Base-by-base conservation (phyloP, 2,797 vertebrate species). In the Sebastes vulpes region DNA sequence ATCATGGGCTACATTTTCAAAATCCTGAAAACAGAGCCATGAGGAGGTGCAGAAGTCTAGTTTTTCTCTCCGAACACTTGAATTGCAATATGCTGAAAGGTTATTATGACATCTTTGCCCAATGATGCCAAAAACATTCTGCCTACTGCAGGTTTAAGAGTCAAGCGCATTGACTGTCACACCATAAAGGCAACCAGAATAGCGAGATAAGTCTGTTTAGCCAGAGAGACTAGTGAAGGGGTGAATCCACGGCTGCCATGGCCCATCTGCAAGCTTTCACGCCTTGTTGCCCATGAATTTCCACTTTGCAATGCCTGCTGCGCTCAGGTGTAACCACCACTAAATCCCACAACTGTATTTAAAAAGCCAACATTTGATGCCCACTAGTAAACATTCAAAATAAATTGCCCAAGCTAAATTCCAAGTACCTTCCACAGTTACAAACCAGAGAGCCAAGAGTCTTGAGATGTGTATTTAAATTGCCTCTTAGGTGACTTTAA, bases 251-350 rank as follows among this genome's bases (percentile, higher is more conserved):
- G 38, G 59, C 81, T 85, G 75, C 75, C 50, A 6, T 9, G 72
- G 46, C 82, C 67, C 88, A 88, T 86, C 83, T 90, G 88, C 61
- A 77, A 56, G 56, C 82, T 84, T 85, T 84, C 61, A 88, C 78
- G 88, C 82, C 68, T 83, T 81, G 71, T 75, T 92, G 68, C 63
- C 38, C 73, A 69, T 75, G 54, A 60, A 72, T 76, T 85, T 69
- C 72, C 72, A 82, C 59, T 84, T 75, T 79, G 65, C 58, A 63
- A 12, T 52, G 73, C 68, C 78, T 71, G 68, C 84, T 85, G 82
- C 2, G 38, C 73, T 71, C 84, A 84, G 84, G 89, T 90, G 76
- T 60, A 75, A 38, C 65, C 48, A 57, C 72, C 72, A 58, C 60
- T 54, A 76, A 74, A 74, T 88, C 70, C 50, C 67, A 68, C 18